These are phyloP conservation scores for Halictus ligatus DNA, from an alignment of 2,888 invertebrate species.

Conservation along the genomic window DNA sequence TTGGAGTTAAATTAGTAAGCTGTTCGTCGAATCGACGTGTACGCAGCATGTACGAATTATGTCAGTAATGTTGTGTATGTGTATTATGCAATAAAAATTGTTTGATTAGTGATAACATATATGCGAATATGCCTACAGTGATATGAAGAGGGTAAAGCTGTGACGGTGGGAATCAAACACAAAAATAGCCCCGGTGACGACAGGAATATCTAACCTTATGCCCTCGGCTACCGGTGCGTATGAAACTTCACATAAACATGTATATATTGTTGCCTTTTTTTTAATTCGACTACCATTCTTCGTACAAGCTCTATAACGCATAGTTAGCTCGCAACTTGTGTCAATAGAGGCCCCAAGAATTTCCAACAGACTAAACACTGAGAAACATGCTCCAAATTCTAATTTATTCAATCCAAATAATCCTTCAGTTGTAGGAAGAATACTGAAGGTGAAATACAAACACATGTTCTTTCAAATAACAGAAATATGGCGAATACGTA, in stretches of 20 bases:
- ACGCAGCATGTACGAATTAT: neutral
- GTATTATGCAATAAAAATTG: neutral
- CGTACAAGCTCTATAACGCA: slow-evolving; percentile 14
- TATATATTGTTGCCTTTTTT: slow-evolving; percentile 8
- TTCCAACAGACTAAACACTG: slow-evolving; percentile 28
- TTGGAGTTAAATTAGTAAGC: slow-evolving; percentile 12
- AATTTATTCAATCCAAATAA: slow-evolving; percentile 26
- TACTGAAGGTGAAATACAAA: slow-evolving; percentile 43
- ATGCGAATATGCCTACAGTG: slow-evolving; percentile 67
- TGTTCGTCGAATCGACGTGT: neutral
- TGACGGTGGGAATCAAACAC: slow-evolving; percentile 67
- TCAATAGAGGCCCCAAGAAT: neutral
- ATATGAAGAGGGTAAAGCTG: slow-evolving; percentile 75
- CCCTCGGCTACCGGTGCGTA: slow-evolving; percentile 80
- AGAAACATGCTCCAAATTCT: slow-evolving; percentile 39
- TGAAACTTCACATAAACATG: neutral
- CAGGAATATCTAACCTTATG: slow-evolving; percentile 76
- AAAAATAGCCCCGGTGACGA: slow-evolving; percentile 66
- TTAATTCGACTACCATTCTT: slow-evolving; percentile 9
- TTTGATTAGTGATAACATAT: slow-evolving; percentile 28
- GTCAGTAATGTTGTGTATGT: slow-evolving; percentile 2
- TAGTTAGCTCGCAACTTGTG: neutral
- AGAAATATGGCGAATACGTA: slow-evolving; percentile 60
- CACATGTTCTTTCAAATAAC: slow-evolving; percentile 48
- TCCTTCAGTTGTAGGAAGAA: slow-evolving; percentile 33